phyloP scores from a whole-genome alignment of 2,888 invertebrate genomes.

The Dicranocentrus wangi region DNA sequence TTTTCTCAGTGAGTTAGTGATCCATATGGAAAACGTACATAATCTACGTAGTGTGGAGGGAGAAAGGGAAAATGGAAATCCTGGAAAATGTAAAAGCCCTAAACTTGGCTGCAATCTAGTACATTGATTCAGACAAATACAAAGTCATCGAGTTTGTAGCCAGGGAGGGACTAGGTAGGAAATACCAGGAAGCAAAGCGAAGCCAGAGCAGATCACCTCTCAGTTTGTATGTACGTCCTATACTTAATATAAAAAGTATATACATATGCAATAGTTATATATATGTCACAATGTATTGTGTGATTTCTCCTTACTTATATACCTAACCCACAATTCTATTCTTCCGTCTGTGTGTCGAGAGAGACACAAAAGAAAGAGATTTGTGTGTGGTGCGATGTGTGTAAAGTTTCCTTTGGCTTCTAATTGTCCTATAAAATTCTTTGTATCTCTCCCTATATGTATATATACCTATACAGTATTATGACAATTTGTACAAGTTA shows the following conservation, averaged over 20 bases:
- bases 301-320: too few relatives aligned
- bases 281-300: not conserved
- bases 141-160: slow-evolving; percentile 7
- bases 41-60: not conserved
- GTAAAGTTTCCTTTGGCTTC: slow-evolving; percentile 31
- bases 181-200: slow-evolving; percentile 37
- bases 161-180: slow-evolving; percentile 7
- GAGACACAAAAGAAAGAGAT: slow-evolving; percentile 43
- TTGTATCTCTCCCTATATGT: not conserved
- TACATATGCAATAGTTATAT: not conserved
- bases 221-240: not conserved
- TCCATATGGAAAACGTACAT: slow-evolving; percentile 48
- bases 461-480: not conserved
- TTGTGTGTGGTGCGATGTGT: slow-evolving; percentile 18
- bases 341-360: slow-evolving; percentile 7
- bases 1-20: slow-evolving; percentile 59
- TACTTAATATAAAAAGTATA: not conserved
- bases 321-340: slow-evolving; percentile 4
- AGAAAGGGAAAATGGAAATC: slow-evolving; percentile 11
- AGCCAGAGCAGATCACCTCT: slow-evolving; percentile 37
- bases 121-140: slow-evolving; percentile 27
- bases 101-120: slow-evolving; percentile 10
- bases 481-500: slow-evolving; percentile 14
- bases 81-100: slow-evolving; percentile 10
- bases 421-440: not conserved